Evolutionary conservation across 2,113 vertebrate genomes (phyloP), one percentile per base, ranked within the genome.

Genomic region (Gasterosteus aculeatus): DNA sequence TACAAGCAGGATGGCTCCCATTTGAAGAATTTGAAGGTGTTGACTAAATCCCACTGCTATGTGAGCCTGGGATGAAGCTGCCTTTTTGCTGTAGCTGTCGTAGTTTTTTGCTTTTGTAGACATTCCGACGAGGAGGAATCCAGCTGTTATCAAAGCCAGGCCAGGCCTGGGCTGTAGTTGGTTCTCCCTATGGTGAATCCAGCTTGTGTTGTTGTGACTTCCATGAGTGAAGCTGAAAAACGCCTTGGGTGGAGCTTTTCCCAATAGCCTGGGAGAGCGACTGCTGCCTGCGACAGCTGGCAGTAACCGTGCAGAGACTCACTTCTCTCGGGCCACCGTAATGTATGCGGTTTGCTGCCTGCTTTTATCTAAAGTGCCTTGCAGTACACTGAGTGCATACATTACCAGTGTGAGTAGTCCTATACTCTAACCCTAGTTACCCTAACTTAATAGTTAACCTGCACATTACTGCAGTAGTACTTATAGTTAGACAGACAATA

Each of bases 351-450:
- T 87, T 84, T 83, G 75, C 59, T 75, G 69, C 73, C 60, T 75
- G 82, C 88, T 89, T 90, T 88, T 79, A 88, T 87, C 72, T 78
- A 78, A 66, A 87, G 72, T 85, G 66, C 85, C 63, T 46, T 61
- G 61, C 75, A 62, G 41, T 72, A 68, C 59, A 77, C 78, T 38
- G 61, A 12, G 7, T 59, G 46, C 82, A 61, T 4, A 10, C 44
- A 29, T 78, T 84, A 15, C 51, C 2, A 5, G 67, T 77, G 38
- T 22, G 51, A 77, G 68, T 57, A 62, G 49, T 78, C 66, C 22
- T 26, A 26, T 26, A 26, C 22, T 26, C 22, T 26, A 26, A 26
- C 22, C 22, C 22, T 26, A 26, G 22, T 26, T 26, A 26, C 22
- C 22, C 22, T 26, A 26, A 26, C 22, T 26, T 26, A 26, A 26